Base-by-base conservation (phyloP, 2,888 invertebrate species). In the Xanthia icteritia region DNA sequence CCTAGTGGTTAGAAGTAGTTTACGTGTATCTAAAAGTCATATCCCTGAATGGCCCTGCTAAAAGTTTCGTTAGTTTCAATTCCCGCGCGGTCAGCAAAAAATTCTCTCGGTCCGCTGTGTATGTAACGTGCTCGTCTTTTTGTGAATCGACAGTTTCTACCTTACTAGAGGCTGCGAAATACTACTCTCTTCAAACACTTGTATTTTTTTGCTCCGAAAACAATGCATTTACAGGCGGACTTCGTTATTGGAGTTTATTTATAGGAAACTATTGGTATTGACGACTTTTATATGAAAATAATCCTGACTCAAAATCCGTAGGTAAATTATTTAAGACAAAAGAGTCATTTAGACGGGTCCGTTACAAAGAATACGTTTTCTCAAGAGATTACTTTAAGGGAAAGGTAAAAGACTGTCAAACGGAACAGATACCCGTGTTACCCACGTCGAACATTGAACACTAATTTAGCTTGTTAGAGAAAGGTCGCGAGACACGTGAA, bases 161-260 rank as follows among this genome's bases (percentile, higher is more conserved):
- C 91, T 90, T 89, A 88, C 90, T 85, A 82, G 86, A 82, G 86
- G 79, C 89, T 88, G 83, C 85, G 86, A 89, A 91, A 89, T 89
- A 89, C 85, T 74, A 84, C 79, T 87, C 85, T 82, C 88, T 88
- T 86, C 83, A 87, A 86, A 90, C 86, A 82, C 74, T 80, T 88
- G 84, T 84, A 76, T 89, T 88, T 82, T 83, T 90, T 91, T 89
- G 76, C 73, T 79, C 42, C 73, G 82, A 90, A 91, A 92, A 92
- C 89, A 91, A 90, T 89, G 86, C 89, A 82, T 91, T 90, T 89
- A 86, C 83, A 87, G 82, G 78, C 81, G 74, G 87, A 86, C 81
- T 79, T 70, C 77, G 85, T 84, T 86, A 85, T 88, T 88, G 70
- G 82, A 86, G 83, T 86, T 77, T 70, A 80, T 81, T 76, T 71